Conservation (phyloP, 2,888 invertebrate species). For the Calephelis perditalis region DNA sequence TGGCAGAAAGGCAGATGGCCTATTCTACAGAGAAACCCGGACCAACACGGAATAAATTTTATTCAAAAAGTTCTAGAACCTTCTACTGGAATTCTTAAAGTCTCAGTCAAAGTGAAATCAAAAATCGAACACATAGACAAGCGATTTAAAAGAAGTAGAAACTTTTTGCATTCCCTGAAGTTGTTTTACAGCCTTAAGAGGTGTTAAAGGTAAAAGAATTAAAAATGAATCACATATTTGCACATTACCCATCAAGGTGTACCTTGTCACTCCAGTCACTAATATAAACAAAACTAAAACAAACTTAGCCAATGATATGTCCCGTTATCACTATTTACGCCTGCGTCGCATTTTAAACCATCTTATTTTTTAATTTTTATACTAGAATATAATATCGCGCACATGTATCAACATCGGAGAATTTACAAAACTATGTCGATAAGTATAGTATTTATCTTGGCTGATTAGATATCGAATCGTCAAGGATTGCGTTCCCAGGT, state of each 20-base stretch:
- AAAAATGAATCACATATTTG: constrained; percentile 21
- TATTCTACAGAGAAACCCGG: too few species aligned
- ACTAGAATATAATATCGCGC: constrained; percentile 9
- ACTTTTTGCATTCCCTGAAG: too few species aligned
- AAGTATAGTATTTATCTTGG: constrained; percentile 56
- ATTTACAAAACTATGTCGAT: constrained; percentile 58
- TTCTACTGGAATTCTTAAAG: too few species aligned
- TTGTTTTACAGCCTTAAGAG: neutral
- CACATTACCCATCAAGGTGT: constrained; percentile 32
- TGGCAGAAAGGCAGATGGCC: too few species aligned
- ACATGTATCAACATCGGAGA: constrained; percentile 36
- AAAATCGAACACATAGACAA: too few species aligned
- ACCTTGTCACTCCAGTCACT: constrained; percentile 49
- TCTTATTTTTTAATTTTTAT: constrained; percentile 25
- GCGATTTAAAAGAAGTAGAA: too few species aligned
- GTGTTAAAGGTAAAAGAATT: neutral
- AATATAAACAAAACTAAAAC: constrained; percentile 51
- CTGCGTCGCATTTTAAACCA: constrained; percentile 58
- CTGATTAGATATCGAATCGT: constrained; percentile 66
- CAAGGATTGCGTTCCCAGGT: constrained; percentile 54
- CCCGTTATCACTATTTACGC: constrained; percentile 61
- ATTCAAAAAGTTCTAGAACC: too few species aligned
- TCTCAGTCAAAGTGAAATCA: too few species aligned
- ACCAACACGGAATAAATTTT: too few species aligned
- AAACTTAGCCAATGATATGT: constrained; percentile 58